Evolutionary conservation across 2,888 invertebrate species (phyloP).

Genomic region (Drosophila nr. perissopoda): DNA sequence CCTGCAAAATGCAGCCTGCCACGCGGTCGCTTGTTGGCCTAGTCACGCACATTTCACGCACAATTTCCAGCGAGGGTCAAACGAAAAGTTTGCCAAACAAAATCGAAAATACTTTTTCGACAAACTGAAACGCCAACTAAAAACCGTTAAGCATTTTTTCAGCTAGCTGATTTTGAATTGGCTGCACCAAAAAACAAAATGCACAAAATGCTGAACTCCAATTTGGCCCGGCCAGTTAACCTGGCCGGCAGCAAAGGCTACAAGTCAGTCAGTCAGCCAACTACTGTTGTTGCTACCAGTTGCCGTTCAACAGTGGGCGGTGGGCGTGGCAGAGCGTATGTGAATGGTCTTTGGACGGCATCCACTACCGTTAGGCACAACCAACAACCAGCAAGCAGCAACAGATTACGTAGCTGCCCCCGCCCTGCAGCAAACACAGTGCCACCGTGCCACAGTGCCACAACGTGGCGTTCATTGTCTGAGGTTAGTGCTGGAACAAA

Average conservation of each 20-base stretch:
- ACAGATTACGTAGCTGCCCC: neutral
- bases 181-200: neutral
- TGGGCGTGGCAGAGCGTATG: conserved; percentile 39
- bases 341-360: conserved; percentile 62
- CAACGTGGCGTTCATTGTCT: conserved; percentile 55
- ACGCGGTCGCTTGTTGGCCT: neutral
- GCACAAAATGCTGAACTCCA: conserved; percentile 2
- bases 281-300: conserved; percentile 41
- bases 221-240: conserved; percentile 19
- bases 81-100: neutral
- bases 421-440: too few species aligned
- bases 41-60: conserved; percentile 68
- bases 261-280: conserved; percentile 29
- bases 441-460: conserved; percentile 30
- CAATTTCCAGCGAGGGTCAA: conserved; percentile 45
- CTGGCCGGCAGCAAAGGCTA: conserved; percentile 45
- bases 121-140: neutral
- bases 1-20: conserved; percentile 1
- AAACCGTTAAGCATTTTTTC: neutral
- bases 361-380: conserved; percentile 54
- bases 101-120: neutral
- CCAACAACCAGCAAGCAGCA: conserved; percentile 3
- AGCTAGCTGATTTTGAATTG: neutral
- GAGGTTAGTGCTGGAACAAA: conserved; percentile 59
- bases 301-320: conserved; percentile 7